Evolutionary conservation across 2,888 invertebrate genomes (phyloP).

Genomic region (Standfussiana lucernea): DNA sequence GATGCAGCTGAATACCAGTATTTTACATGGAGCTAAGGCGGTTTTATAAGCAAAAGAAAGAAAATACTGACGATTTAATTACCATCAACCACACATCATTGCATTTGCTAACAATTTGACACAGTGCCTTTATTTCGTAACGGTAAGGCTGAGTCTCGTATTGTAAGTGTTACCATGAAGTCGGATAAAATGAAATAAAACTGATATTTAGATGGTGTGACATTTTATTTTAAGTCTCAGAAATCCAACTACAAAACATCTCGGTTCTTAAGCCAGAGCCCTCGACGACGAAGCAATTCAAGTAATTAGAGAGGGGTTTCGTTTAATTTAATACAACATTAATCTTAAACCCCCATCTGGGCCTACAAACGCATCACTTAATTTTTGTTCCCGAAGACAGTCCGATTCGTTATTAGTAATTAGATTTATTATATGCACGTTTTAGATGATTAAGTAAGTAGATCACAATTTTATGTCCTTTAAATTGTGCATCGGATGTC

Average conservation of each 20-base stretch:
- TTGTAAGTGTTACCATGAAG: neutral
- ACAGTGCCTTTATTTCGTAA: neutral
- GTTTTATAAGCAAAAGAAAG: neutral
- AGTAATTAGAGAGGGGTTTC: conserved; percentile 7
- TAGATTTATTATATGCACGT: conserved; percentile 5
- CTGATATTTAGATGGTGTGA: neutral
- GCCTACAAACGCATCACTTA: conserved; percentile 14
- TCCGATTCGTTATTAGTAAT: conserved; percentile 5
- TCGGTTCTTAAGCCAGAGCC: neutral
- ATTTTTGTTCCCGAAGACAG: conserved; percentile 7
- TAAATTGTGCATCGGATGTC: neutral
- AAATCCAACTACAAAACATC: conserved; percentile 33
- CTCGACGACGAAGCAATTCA: conserved; percentile 23
- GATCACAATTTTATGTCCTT: neutral
- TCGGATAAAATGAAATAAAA: conserved; percentile 11
- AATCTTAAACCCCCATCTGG: conserved; percentile 16
- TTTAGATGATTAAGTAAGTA: neutral
- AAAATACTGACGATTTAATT: neutral
- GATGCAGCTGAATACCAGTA: neutral
- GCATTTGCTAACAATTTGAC: neutral
- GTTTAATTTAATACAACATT: conserved; percentile 31
- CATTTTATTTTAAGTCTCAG: conserved; percentile 23
- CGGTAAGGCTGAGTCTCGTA: neutral
- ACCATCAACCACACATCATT: neutral
- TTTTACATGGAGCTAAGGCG: neutral